Percentiles rank a stretch among this genome's conserved stretches.
Conservation (phyloP, 2,888 invertebrate species). For the Dynastes grantii region DNA sequence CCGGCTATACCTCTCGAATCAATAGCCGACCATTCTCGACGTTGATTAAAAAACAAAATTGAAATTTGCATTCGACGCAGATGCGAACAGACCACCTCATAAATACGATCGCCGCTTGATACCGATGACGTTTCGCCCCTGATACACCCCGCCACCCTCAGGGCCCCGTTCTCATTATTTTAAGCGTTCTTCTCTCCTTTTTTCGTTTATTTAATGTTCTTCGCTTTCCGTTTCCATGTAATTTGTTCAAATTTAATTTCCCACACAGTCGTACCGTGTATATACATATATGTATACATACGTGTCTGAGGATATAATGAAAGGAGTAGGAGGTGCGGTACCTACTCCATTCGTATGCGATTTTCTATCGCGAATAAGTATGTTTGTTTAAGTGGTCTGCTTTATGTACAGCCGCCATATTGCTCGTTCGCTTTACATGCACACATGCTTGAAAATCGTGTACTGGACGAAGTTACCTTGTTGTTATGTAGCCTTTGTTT, state of each 20-base stretch:
- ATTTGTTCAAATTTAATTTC: constrained; percentile 46
- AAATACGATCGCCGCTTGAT: constrained; percentile 41
- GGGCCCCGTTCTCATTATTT: constrained; percentile 29
- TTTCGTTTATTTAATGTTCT: constrained; percentile 39
- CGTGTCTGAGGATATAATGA: neutral
- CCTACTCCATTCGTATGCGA: neutral
- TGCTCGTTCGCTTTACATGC: neutral
- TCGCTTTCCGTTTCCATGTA: constrained; percentile 37
- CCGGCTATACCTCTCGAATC: constrained; percentile 33
- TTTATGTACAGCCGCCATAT: constrained; percentile 37
- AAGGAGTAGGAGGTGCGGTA: neutral
- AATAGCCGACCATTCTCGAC: constrained; percentile 44
- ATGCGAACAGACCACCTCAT: constrained; percentile 42
- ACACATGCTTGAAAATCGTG: neutral
- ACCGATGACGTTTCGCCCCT: constrained; percentile 19
- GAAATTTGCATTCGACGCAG: constrained; percentile 46
- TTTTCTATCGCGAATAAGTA: constrained; percentile 35
- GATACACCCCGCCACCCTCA: constrained; percentile 8
- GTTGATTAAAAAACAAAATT: constrained; percentile 47
- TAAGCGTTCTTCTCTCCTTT: constrained; percentile 31
- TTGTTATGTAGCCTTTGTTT: constrained; percentile 33
- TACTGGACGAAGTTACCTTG: constrained; percentile 9
- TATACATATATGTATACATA: neutral
- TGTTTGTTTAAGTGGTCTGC: constrained; percentile 38
- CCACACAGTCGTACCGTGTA: constrained; percentile 6